phyloP scores from a whole-genome alignment of 2,113 vertebrate species.

The Aleadryas rufinucha region DNA sequence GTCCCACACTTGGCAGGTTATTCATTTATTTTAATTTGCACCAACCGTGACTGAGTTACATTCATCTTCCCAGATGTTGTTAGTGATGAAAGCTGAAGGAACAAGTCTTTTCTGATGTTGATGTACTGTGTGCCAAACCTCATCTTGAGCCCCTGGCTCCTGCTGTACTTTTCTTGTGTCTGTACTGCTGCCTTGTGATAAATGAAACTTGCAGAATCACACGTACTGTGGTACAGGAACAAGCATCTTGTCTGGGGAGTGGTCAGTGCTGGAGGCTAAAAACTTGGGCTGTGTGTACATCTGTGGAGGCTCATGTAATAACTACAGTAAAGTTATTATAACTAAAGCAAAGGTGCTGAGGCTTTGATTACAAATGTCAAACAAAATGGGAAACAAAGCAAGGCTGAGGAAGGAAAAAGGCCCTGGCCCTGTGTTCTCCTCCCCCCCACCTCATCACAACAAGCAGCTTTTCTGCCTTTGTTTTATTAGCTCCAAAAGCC shows the following conservation, averaged over 20 bases:
- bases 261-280: constrained; percentile 57
- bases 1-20: constrained; percentile 44
- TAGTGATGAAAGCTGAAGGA: constrained; percentile 52
- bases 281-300: constrained; percentile 18
- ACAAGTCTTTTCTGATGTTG: constrained; percentile 50
- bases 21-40: constrained; percentile 53
- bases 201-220: constrained; percentile 54
- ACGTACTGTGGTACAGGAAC: constrained; percentile 32
- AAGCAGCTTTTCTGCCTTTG: constrained; percentile 50
- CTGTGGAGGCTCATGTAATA: constrained; percentile 38
- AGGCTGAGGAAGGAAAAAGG: constrained; percentile 16
- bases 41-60: constrained; percentile 41
- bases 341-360: constrained; percentile 65
- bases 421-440: neutral
- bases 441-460: neutral
- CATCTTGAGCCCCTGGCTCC: constrained; percentile 40
- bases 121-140: constrained; percentile 47
- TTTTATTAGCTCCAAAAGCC: constrained; percentile 57
- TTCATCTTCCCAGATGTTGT: constrained; percentile 57
- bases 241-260: constrained; percentile 55
- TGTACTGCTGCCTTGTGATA: constrained; percentile 39
- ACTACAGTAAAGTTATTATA: constrained; percentile 57
- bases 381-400: constrained; percentile 63
- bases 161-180: constrained; percentile 45
- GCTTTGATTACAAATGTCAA: constrained; percentile 55